Evolutionary conservation across 2,888 invertebrate genomes (phyloP).

Genomic region (Callimorpha dominula): DNA sequence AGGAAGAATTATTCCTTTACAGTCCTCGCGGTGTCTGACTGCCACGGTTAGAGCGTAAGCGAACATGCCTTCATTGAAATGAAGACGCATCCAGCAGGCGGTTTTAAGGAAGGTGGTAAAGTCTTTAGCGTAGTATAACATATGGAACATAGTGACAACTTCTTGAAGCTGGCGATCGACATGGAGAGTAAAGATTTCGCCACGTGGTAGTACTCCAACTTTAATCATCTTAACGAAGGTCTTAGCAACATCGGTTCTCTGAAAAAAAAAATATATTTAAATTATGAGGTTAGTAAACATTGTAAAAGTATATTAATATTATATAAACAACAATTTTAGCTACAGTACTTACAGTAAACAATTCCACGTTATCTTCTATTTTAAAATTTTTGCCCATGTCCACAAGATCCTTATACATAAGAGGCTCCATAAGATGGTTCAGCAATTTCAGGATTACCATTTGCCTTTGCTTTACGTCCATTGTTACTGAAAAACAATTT

Average conservation of each 20-base stretch:
- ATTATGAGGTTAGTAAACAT: neutral
- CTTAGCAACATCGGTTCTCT: conserved; percentile 87
- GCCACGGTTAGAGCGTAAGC: conserved; percentile 85
- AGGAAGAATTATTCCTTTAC: conserved; percentile 83
- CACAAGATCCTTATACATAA: conserved; percentile 80
- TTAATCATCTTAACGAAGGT: conserved; percentile 85
- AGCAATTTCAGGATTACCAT: conserved; percentile 81
- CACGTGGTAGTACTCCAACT: conserved; percentile 85
- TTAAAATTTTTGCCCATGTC: conserved; percentile 76
- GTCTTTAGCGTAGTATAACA: conserved; percentile 85
- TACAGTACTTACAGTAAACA: conserved; percentile 66
- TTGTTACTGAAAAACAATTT: conserved; percentile 67
- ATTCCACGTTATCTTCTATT: conserved; percentile 74
- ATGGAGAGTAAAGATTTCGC: conserved; percentile 83
- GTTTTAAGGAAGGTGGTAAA: conserved; percentile 82
- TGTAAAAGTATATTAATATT: neutral
- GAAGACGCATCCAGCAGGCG: conserved; percentile 83
- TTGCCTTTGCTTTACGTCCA: conserved; percentile 78
- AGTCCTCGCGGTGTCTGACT: conserved; percentile 83
- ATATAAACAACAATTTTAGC: neutral
- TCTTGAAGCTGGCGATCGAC: conserved; percentile 83
- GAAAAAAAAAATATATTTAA: conserved; percentile 24
- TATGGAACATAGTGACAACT: conserved; percentile 83
- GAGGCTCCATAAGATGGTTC: conserved; percentile 82
- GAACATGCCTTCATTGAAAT: conserved; percentile 87